These are phyloP conservation scores for Parthenolecanium corni DNA, from an alignment of 2,888 invertebrate species.

Conservation along the genomic window DNA sequence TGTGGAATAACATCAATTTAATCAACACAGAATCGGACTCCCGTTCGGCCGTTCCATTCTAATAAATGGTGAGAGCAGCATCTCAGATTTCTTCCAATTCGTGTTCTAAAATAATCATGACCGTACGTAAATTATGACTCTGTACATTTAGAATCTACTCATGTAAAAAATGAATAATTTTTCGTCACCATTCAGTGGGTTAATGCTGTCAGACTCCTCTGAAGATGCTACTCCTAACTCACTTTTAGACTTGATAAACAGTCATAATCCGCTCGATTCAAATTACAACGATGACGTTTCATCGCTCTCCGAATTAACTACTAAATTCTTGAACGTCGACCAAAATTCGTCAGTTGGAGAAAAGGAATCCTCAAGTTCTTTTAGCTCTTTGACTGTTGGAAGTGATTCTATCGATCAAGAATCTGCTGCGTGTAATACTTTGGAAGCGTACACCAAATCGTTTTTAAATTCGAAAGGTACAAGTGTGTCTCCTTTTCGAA, in stretches of 20 bases:
- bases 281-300: neutral
- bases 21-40: too few species aligned
- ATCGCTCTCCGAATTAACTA: neutral
- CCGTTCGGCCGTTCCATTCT: too few species aligned
- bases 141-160: too few species aligned
- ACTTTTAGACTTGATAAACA: neutral
- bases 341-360: neutral
- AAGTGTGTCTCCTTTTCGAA: neutral
- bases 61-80: too few species aligned
- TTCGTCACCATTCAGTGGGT: neutral
- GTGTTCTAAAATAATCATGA: too few species aligned
- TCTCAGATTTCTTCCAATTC: too few species aligned
- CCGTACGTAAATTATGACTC: too few species aligned
- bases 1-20: too few species aligned
- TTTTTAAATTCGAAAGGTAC: conserved; percentile 10
- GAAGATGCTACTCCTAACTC: neutral
- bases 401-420: neutral
- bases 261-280: neutral
- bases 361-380: neutral
- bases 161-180: neutral
- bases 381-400: neutral
- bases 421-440: neutral
- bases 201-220: neutral
- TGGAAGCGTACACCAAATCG: conserved; percentile 17
- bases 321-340: neutral